A percentile compares a stretch with the other conserved stretches of the same genome.
Evolutionary conservation across 2,113 vertebrate species (phyloP).

Genomic region (Podiceps cristatus): DNA sequence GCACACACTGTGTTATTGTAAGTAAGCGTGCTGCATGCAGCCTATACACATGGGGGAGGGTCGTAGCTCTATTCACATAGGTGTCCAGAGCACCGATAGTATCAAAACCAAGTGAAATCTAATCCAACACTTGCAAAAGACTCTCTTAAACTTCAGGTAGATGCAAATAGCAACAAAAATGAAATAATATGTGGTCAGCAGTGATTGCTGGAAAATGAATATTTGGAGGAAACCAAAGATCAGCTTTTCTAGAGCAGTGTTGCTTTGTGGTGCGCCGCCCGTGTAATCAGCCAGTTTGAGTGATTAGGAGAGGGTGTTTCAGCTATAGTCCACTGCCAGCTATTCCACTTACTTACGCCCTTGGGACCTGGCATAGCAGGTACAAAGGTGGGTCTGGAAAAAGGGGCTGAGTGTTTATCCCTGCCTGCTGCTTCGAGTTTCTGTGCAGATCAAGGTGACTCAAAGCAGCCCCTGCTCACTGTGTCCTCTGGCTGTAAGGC

Average conservation of each 20-base stretch:
- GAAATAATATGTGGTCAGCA: background rate
- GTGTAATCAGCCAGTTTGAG: background rate
- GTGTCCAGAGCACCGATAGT: background rate
- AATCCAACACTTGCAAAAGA: background rate
- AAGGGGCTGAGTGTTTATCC: background rate
- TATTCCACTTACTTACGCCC: background rate
- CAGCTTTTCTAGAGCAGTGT: background rate
- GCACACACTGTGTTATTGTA: too few species aligned
- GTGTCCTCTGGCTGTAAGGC: background rate
- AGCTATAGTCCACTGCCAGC: background rate
- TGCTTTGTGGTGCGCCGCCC: background rate
- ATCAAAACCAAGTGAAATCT: background rate
- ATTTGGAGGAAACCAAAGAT: background rate
- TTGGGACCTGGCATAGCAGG: background rate
- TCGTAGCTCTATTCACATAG: background rate
- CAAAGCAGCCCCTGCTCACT: background rate
- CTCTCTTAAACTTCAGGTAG: background rate
- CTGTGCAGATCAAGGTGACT: background rate
- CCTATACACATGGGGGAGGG: background rate
- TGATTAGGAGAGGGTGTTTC: background rate
- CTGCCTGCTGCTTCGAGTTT: background rate
- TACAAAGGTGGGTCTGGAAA: background rate
- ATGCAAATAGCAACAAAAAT: background rate
- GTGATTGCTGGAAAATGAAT: background rate
- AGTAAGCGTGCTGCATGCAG: background rate